Evolutionary conservation across 2,113 vertebrate genomes (phyloP), one percentile per base, ranked within the genome.

Genomic region (Gorsachius goisagi): DNA sequence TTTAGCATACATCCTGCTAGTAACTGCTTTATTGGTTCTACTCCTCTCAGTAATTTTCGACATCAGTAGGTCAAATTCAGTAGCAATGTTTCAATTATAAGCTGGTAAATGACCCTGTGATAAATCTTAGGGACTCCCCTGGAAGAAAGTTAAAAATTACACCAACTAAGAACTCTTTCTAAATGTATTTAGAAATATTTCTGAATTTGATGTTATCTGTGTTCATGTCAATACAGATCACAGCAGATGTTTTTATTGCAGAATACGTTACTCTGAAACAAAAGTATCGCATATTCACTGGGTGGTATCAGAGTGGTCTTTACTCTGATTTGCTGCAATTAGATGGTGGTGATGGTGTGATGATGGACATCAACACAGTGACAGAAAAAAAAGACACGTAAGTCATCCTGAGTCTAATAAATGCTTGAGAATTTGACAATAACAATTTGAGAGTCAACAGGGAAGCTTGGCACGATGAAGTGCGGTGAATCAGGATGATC

Each of bases 401-500:
- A 98, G 93, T 98, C 96, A 97, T 88, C 94, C 74, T 68, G 55
- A 95, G 91, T 33, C 82, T 96, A 97, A 97, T 96, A 97, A 97
- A 98, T 97, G 95, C 82, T 77, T 58, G 93, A 93, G 84, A 75
- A 94, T 96, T 95, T 97, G 97, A 98, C 97, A 98, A 93, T 88
- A 98, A 97, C 97, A 98, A 97, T 98, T 97, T 97, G 97, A 97
- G 92, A 98, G 97, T 96, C 98, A 98, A 98, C 98, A 95, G 98
- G 98, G 98, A 98, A 97, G 97, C 98, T 94, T 94, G 80, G 96
- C 90, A 96, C 63, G 1, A 73, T 95, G 97, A 98, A 98, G 93
- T 88, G 90, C 88, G 18, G 97, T 98, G 97, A 98, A 98, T 98
- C 98, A 98, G 97, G 94, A 98, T 98, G 98, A 98, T 98, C 98